phyloP scores from a whole-genome alignment of 2,888 invertebrate genomes.

The Strigamia maritima region DNA sequence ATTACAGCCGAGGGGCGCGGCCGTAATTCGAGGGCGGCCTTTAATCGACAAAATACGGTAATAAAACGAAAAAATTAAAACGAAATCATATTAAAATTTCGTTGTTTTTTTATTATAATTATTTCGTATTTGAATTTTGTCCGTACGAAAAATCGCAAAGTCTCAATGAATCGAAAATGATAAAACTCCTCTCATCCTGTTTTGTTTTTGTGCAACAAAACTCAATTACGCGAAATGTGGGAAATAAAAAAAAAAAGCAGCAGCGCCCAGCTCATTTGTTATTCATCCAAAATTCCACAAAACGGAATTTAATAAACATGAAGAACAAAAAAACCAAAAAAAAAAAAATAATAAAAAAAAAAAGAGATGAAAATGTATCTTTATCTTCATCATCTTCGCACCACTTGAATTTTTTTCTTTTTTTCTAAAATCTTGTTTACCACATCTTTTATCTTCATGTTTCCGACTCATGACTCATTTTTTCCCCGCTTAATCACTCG shows the following conservation, averaged over 20 bases:
- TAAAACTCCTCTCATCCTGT: too few species aligned
- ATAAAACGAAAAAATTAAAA: too few species aligned
- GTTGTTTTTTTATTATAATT: too few species aligned
- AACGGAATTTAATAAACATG: conserved; percentile 4
- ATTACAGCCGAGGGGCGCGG: too few species aligned
- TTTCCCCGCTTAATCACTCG: not conserved
- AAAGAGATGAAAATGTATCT: too few species aligned
- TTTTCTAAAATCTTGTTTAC: not conserved
- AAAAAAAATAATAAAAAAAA: not conserved
- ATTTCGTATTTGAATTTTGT: too few species aligned
- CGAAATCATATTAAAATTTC: too few species aligned
- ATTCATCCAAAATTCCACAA: not conserved
- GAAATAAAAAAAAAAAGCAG: not conserved
- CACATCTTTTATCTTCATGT: not conserved
- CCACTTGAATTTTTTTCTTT: not conserved
- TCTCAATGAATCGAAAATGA: too few species aligned
- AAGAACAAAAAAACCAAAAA: not conserved
- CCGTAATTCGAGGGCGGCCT: too few species aligned
- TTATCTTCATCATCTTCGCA: too few species aligned
- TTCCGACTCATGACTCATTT: not conserved
- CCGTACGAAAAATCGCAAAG: too few species aligned
- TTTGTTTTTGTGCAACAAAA: not conserved
- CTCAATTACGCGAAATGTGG: not conserved
- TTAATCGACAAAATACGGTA: too few species aligned
- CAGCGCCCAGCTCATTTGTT: not conserved